phyloP scores from a whole-genome alignment of 2,797 vertebrate species.

The Pteropus rufus region DNA sequence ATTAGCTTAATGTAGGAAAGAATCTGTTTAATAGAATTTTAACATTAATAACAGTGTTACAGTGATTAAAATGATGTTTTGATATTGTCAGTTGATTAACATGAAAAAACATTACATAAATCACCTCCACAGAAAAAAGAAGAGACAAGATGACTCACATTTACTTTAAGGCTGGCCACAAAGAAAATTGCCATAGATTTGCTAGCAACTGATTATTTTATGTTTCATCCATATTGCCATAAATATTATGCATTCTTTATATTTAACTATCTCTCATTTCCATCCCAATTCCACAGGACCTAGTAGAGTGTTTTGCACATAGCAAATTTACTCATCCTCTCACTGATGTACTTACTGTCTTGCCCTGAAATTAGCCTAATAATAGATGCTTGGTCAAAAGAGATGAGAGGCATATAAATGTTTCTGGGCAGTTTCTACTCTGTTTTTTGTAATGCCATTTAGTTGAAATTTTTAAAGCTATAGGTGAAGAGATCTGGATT shows the following conservation, averaged over 20 bases:
- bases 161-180: background rate
- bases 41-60: background rate
- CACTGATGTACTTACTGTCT: background rate
- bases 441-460: background rate
- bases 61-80: background rate
- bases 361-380: background rate
- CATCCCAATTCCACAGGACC: background rate
- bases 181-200: background rate
- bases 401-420: background rate
- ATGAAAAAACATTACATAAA: background rate
- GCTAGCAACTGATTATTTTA: background rate
- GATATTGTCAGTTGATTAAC: background rate
- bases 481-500: constrained; percentile 2
- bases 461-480: background rate
- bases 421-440: background rate
- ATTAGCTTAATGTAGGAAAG: background rate
- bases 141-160: background rate
- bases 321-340: background rate
- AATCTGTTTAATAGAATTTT: background rate
- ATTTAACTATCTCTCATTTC: background rate
- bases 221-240: background rate
- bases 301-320: background rate
- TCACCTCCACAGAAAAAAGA: background rate
- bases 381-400: background rate
- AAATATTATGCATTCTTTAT: background rate